Evolutionary conservation across 2,113 vertebrate genomes (phyloP).

Genomic region (Pontoporia blainvillei): DNA sequence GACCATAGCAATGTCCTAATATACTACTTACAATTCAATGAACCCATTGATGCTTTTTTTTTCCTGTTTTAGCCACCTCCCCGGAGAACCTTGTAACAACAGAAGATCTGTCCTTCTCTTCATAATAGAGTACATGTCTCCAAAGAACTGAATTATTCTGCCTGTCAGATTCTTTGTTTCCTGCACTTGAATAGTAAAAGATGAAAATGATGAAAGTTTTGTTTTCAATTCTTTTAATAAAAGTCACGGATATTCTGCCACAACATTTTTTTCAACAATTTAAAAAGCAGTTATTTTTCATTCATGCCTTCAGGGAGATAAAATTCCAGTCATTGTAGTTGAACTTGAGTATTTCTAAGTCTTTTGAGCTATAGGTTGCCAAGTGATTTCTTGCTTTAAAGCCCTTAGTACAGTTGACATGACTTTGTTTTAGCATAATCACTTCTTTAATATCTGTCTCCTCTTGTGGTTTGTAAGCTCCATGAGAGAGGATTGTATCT

Average conservation of each 20-base stretch:
- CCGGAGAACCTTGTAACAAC: background rate
- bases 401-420: background rate
- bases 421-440: background rate
- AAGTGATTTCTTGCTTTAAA: background rate
- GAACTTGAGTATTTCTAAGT: background rate
- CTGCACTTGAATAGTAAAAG: background rate
- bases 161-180: background rate
- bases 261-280: background rate
- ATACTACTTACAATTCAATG: background rate
- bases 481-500: background rate
- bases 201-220: background rate
- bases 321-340: background rate
- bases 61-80: background rate
- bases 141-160: background rate
- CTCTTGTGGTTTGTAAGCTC: background rate
- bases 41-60: background rate
- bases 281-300: background rate
- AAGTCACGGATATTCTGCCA: background rate
- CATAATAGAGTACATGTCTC: background rate
- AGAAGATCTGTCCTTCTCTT: background rate
- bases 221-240: background rate
- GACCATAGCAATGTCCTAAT: background rate
- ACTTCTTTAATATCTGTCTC: background rate
- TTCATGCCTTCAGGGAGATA: background rate
- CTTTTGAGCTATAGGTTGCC: background rate